phyloP scores from a whole-genome alignment of 2,113 vertebrate species.

The Alethe diademata region DNA sequence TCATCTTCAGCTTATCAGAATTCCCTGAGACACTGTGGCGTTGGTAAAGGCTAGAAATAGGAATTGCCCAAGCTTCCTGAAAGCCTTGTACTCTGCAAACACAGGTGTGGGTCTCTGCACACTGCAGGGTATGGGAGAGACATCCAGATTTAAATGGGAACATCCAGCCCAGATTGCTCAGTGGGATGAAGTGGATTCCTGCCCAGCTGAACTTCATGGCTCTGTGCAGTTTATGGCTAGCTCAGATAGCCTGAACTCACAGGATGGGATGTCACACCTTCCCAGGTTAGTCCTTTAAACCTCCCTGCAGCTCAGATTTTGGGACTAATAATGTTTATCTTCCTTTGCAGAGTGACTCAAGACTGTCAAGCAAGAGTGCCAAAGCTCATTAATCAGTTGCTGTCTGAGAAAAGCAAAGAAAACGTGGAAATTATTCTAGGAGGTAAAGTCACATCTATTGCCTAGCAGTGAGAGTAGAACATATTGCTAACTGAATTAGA shows the following conservation, averaged over 20 bases:
- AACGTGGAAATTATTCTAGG: background rate
- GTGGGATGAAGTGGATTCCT: background rate
- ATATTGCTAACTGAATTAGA: conserved; percentile 6
- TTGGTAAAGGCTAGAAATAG: background rate
- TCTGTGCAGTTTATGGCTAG: background rate
- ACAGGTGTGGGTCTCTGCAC: background rate
- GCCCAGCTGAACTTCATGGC: background rate
- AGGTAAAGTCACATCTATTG: background rate
- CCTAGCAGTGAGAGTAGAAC: background rate
- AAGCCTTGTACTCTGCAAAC: background rate
- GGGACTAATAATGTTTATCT: background rate
- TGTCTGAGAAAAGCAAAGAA: background rate
- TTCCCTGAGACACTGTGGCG: background rate
- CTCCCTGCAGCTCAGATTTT: background rate
- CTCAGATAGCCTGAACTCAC: background rate
- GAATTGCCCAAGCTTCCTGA: background rate
- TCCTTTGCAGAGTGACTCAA: background rate
- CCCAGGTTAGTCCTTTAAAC: background rate
- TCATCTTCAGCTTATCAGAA: background rate
- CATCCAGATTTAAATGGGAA: background rate
- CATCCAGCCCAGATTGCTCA: background rate
- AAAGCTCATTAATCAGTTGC: background rate
- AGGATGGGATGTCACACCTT: background rate
- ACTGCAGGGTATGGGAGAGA: background rate
- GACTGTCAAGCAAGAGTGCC: background rate